A percentile compares a stretch with the other conserved stretches of the same genome.
Conservation (phyloP, 2,888 invertebrate genomes). For the Drosophila diplacantha region DNA sequence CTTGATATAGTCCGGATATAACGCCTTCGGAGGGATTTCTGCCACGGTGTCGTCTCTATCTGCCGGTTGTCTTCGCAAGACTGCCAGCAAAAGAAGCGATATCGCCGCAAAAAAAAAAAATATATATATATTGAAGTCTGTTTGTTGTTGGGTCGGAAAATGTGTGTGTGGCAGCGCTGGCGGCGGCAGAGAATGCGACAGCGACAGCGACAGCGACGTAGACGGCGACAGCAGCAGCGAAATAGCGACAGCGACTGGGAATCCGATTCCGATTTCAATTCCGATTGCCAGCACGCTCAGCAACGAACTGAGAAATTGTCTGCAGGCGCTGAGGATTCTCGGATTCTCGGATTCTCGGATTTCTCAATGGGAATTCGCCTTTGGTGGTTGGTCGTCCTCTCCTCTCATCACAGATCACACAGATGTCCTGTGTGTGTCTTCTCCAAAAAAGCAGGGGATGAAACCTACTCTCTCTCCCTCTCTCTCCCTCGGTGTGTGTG, state of each 20-base stretch:
- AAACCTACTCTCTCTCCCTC: slow-evolving; percentile 40
- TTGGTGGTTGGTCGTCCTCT: slow-evolving; percentile 25
- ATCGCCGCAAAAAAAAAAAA: slow-evolving; percentile 49
- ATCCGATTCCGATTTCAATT: slow-evolving; percentile 44
- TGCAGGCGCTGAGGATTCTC: slow-evolving; percentile 51
- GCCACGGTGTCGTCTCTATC: slow-evolving; percentile 75
- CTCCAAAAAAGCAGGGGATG: slow-evolving; percentile 71
- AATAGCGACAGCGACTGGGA: slow-evolving; percentile 19
- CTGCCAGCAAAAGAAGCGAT: slow-evolving; percentile 61
- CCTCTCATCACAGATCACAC: slow-evolving; percentile 15
- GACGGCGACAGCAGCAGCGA: slow-evolving; percentile 15
- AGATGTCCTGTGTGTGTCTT: slow-evolving; percentile 61
- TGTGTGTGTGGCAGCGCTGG: slow-evolving; percentile 14
- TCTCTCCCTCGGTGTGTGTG: slow-evolving; percentile 4
- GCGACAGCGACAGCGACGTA: slow-evolving; percentile 6
- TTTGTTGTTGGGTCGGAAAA: slow-evolving; percentile 12
- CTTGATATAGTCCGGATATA: slow-evolving; percentile 23
- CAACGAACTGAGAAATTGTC: slow-evolving; percentile 60
- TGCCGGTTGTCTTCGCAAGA: slow-evolving; percentile 77
- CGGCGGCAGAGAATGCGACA: slow-evolving; percentile 14
- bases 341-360: slow-evolving; percentile 6
- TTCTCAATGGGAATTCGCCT: slow-evolving; percentile 35
- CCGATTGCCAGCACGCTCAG: slow-evolving; percentile 56
- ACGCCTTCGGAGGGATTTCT: neutral
- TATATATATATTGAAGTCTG: slow-evolving; percentile 5